Conservation (phyloP, 2,888 invertebrate species). For the Congeria kusceri region DNA sequence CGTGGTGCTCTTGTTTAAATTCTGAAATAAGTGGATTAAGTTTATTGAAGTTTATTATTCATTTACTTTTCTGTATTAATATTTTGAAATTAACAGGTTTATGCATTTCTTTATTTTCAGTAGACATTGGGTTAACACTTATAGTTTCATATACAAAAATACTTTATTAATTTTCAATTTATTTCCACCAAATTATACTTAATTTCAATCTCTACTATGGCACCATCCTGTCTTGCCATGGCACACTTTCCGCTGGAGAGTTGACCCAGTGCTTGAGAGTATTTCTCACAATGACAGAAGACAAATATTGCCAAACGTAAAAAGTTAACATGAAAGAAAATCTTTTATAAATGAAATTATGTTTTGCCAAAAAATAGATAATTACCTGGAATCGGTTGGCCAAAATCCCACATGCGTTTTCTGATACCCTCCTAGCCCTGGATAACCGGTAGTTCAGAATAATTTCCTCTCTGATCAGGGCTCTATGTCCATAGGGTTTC, state of each 20-base stretch:
- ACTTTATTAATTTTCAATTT: conserved; percentile 4
- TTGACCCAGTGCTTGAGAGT: conserved; percentile 19
- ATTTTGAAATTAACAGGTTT: too few species aligned
- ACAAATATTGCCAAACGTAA: conserved; percentile 15
- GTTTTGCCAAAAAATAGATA: neutral
- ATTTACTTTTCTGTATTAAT: too few species aligned
- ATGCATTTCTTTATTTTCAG: too few species aligned
- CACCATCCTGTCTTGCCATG: too few species aligned
- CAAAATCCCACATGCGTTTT: conserved; percentile 31
- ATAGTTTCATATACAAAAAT: neutral
- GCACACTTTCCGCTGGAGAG: too few species aligned
- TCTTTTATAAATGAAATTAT: conserved; percentile 27
- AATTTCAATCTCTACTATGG: conserved; percentile 29
- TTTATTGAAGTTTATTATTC: neutral
- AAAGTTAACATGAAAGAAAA: conserved; percentile 16
- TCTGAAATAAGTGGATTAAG: too few species aligned
- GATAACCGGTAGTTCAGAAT: conserved; percentile 34
- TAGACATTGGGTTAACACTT: too few species aligned
- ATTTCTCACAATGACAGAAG: conserved; percentile 2
- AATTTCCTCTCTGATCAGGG: conserved; percentile 20
- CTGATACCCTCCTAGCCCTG: conserved; percentile 33
- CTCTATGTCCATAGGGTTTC: conserved; percentile 34
- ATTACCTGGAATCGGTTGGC: conserved; percentile 26
- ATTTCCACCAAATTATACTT: conserved; percentile 51
- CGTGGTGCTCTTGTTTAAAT: too few species aligned